Base-by-base conservation (phyloP, 2,797 vertebrate genomes). In the Fistularia tabacaria region DNA sequence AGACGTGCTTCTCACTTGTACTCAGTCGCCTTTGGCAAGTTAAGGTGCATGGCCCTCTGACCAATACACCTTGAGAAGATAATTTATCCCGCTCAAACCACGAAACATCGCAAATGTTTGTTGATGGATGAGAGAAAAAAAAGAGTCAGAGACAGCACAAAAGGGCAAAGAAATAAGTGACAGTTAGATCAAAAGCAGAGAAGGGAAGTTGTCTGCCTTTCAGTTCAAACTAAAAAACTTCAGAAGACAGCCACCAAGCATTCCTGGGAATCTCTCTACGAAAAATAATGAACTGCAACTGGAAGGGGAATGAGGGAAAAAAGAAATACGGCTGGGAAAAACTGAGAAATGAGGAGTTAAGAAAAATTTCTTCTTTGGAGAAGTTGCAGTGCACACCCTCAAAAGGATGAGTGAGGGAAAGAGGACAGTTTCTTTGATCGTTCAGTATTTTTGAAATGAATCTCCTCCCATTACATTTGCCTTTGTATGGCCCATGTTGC, bases 21-120 rank as follows among this genome's bases (percentile, higher is more conserved):
- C 79, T 82, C 72, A 13, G 70, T 77, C 71, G 82, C 75, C 65
- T 69, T 67, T 70, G 55, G 70, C 70, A 54, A 76, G 63, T 70
- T 53, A 54, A 37, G 59, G 54, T 59, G 69, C 60, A 51, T 71
- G 71, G 57, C 74, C 67, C 60, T 74, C 72, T 42, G 62, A 67
- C 74, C 77, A 81, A 66, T 87, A 89, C 92, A 93, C 92, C 91
- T 94, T 88, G n/a, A n/a, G n/a, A 79, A 85, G 81, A 85, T 57
- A 75, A 77, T 82, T 88, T 83, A 81, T 79, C 73, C 81, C 66
- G 12, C 85, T 84, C 57, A 73, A 80, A 76, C 81, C 14, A 1
- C 77, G 66, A 57, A 57, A 70, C 84, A 68, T 85, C 65, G 53
- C 59, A 83, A 83, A 83, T 74, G 70, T 81, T 91, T 81, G 77